Base-by-base conservation (phyloP, 2,797 vertebrate genomes). In the Chelidonichthys spinosus region DNA sequence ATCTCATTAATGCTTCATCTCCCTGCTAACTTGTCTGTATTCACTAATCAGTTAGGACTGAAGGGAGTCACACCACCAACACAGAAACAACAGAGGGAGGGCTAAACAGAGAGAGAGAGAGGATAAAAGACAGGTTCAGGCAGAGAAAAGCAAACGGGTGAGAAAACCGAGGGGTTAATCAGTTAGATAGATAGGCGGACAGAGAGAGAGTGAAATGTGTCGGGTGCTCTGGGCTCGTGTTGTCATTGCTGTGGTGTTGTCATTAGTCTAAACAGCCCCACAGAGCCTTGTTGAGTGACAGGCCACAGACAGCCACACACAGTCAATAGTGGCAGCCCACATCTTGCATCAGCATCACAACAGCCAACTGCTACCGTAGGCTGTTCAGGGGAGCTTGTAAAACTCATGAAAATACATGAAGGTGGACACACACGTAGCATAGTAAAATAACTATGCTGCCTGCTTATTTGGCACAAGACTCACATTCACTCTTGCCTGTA, bases 181-280 rank as follows among this genome's bases (percentile, higher is more conserved):
- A 69, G 74, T 54, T 11, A 53, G 67, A 66, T 15, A 60, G 67
- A 71, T 60, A 73, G 66, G 33, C 63, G 77, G 58, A 61, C 56
- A 46, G 56, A 58, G n/a, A 54, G 50, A 53, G 63, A 78, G 66
- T 11, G 37, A 79, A 53, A 82, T 52, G 72, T 62, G 64, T 37
- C 17, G 36, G 78, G 69, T 54, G 83, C 76, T 82, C 81, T 85
- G 86, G 63, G 83, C 80, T 85, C 56, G 4, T 85, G 88, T 87
- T 92, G 87, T 88, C 79, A 69, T 71, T 83, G 78, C 71, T 8
- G 52, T 36, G 63, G 61, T 77, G 89, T 62, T 92, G 90, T 93
- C 68, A 17, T 90, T 90, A 92, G 84, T 90, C 76, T 85, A 91
- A 93, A 94, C 89, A 92, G 82, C 76, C 63, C 86, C 63, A 78